Base-by-base conservation (phyloP, 92 coral and sea anemone species). In the Epizoanthus stellaris region DNA sequence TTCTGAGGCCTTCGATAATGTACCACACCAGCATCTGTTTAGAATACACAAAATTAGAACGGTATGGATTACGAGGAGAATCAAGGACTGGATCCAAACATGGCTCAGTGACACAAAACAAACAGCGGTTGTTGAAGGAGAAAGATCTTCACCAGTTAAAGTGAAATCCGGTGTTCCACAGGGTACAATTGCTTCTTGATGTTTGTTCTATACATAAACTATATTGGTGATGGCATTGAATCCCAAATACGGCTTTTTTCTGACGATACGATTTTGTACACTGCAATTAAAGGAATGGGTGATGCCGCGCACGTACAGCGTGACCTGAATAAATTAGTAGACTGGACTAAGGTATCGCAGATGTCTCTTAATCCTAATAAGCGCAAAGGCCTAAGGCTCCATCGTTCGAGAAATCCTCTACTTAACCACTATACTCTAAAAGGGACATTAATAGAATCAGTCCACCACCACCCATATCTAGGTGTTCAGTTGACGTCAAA, bases 161-260 rank as follows among this genome's bases (percentile, higher is more conserved):
- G 15, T 54, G 59, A 54, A 54, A 30, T 59, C 64, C 6, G 64
- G 64, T 12, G 64, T 59, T 4, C 64, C 64, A 16, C 16, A 59
- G 64, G 64, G 64, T 23, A 23, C 25, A 23, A 23, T 23, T 23
- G 25, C 25, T 23, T 23, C 8, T 6, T 49, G 10, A 9, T 49
- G 8, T 49, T 49, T 11, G 1, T 49, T 6, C 8, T 49, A 9
- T 49, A 8, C 54, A 49, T 49, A 6, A 49, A 49, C 54, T 13
- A 49, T 11, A 6, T 49, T 11, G 54, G 54, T 49, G 2, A 49
- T 6, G 10, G 4, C 54, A 43, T 43, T 43, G 8, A 43, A 49
- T 71, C 65, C 0, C 64, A 66, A 42, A 81, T 82, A 36, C 47
- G 79, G 9, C 79, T 82, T 25, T 68, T 82, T 82, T 77, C 86